These are phyloP conservation scores for Suillia variegata DNA, from an alignment of 2,888 invertebrate genomes.

Conservation along the genomic window DNA sequence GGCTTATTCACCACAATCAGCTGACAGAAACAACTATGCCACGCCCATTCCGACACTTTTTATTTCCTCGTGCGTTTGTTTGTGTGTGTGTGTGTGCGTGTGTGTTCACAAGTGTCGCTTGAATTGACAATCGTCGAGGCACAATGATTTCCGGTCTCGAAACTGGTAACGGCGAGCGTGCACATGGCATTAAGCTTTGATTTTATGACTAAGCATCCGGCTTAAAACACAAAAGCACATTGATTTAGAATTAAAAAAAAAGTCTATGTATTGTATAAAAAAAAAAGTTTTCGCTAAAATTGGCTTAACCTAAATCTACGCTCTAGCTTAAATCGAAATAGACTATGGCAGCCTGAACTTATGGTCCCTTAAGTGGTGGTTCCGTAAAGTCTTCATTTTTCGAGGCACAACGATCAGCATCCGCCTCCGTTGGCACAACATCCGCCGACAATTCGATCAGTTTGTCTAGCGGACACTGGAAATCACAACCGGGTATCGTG, in stretches of 20 bases:
- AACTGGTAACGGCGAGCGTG: constrained; percentile 6
- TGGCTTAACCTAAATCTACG: background rate
- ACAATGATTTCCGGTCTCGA: constrained; percentile 4
- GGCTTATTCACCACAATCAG: background rate
- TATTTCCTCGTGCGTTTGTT: too few relatives aligned
- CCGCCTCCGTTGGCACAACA: constrained; percentile 64
- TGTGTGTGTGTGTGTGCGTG: background rate
- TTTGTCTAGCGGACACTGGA: constrained; percentile 67
- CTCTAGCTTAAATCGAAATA: background rate
- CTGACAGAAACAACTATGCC: background rate
- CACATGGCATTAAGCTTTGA: too few relatives aligned
- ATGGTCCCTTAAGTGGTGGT: constrained; percentile 62
- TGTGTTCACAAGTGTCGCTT: background rate
- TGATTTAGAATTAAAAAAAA: constrained; percentile 3
- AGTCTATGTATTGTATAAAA: background rate
- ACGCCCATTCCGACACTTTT: constrained; percentile 14
- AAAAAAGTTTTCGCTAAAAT: too few relatives aligned
- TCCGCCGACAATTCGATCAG: constrained; percentile 63
- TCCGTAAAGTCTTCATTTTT: constrained; percentile 64
- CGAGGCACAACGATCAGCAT: constrained; percentile 65
- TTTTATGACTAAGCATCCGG: too few relatives aligned
- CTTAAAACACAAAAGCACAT: constrained; percentile 15
- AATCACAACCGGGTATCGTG: constrained; percentile 69
- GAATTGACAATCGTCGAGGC: background rate
- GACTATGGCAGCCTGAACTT: constrained; percentile 18